Evolutionary conservation across 2,797 vertebrate species (phyloP).

Genomic region (Hybognathus amarus): DNA sequence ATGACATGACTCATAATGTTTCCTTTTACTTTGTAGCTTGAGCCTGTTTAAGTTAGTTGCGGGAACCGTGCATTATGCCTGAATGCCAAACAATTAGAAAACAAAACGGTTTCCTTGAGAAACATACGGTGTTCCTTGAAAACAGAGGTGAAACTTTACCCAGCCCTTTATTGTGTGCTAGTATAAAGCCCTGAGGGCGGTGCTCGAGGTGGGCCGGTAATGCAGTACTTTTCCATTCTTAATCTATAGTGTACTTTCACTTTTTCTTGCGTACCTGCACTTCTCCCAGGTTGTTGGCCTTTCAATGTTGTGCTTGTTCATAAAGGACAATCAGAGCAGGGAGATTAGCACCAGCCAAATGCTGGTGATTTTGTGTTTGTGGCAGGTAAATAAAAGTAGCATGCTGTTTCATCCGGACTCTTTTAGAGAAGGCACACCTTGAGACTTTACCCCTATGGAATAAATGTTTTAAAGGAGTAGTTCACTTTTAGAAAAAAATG

Average conservation of each 20-base stretch:
- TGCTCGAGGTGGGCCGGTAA: neutral
- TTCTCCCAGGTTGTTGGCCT: neutral
- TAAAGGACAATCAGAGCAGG: neutral
- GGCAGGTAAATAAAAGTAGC: too few species aligned
- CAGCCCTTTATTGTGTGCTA: conserved; percentile 22
- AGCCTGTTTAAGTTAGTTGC: neutral
- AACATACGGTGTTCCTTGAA: too few species aligned
- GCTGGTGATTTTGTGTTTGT: too few species aligned
- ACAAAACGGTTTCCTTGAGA: neutral
- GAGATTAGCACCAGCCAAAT: too few species aligned
- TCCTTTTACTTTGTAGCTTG: neutral
- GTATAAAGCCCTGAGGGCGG: neutral
- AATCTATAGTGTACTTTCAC: neutral
- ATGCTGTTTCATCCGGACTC: too few species aligned
- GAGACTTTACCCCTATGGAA: too few species aligned
- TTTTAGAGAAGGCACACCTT: too few species aligned
- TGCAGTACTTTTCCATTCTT: neutral
- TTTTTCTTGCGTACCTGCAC: neutral
- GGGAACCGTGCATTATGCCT: neutral
- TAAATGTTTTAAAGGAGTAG: too few species aligned
- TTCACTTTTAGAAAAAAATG: too few species aligned
- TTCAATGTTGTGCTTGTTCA: neutral
- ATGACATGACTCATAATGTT: neutral
- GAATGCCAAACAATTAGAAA: neutral
- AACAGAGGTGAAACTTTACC: neutral